Evolutionary conservation across 2,888 invertebrate species (phyloP), one percentile per base, ranked within the genome.

Genomic region (Metalampra italica): DNA sequence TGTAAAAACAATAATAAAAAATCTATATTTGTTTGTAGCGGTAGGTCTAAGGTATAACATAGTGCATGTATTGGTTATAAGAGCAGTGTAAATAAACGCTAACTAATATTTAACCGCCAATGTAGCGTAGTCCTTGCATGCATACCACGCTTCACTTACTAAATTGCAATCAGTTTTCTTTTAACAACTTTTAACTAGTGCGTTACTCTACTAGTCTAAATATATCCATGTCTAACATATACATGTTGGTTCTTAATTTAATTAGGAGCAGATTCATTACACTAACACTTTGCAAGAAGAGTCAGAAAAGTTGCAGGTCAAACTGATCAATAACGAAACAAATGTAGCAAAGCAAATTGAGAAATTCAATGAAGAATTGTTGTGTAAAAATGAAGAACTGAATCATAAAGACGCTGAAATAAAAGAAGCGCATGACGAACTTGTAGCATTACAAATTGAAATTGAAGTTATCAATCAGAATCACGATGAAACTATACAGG

Each of bases 261-360:
- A 74, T 66, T 79, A 86, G 86, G 83, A 78, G 58, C 71, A 70
- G 57, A 54, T 54, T 46, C 60, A 66, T 56, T 56, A 44, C 48
- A 68, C 75, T 60, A 71, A 71, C 49, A 68, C 70, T 57, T 72
- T 83, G 56, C 62, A 75, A 70, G 59, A 58, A 45, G 74, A 84
- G 51, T 59, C 82, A 62, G 69, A 78, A 53, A 63, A 52, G 34
- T 62, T 80, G 41, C 67, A 78, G 65, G 62, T 65, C 47, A 78
- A 78, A 55, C 59, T 77, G 43, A 54, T 54, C 41, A 71, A 73
- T 36, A 53, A 68, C 1, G 75, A 83, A 66, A 62, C 59, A 9
- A 61, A 70, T 34, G 66, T 68, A 48, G 55, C 49, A 13, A 53
- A 45, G 11, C 64, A 78, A 55, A 70, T 60, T 53, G 62, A 69